Percentiles rank a stretch among this genome's conserved stretches.
Conservation (phyloP, 2,888 invertebrate species). For the Ypsolopha sequella region DNA sequence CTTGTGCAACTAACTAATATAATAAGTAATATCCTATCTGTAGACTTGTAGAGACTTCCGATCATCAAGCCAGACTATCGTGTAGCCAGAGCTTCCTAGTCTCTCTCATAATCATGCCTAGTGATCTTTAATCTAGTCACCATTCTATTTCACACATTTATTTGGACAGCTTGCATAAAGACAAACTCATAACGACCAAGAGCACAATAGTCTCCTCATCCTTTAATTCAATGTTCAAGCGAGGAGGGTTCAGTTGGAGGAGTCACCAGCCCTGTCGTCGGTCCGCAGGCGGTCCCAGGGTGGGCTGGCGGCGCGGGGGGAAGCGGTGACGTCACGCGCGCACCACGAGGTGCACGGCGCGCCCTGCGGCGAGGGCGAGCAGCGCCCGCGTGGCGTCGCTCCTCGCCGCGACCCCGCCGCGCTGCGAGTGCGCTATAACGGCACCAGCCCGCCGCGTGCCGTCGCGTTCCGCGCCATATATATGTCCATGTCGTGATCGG, state of each 20-base stretch:
- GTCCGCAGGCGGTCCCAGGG: conserved; percentile 10
- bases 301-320: conserved; percentile 9
- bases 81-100: too few relatives aligned
- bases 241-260: conserved; percentile 4
- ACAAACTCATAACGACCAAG: too few relatives aligned
- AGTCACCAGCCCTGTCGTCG: conserved; percentile 6
- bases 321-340: conserved; percentile 24
- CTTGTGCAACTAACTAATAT: not conserved
- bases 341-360: conserved; percentile 31
- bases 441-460: conserved; percentile 86
- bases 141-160: too few relatives aligned
- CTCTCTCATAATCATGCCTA: too few relatives aligned
- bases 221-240: too few relatives aligned
- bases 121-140: too few relatives aligned
- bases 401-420: conserved; percentile 20
- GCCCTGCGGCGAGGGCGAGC: conserved; percentile 25
- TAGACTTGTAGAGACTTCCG: too few relatives aligned
- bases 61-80: too few relatives aligned
- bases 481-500: conserved; percentile 96
- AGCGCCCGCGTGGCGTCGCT: conserved; percentile 18
- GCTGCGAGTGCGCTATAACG: conserved; percentile 72
- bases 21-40: not conserved
- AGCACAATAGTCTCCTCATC: too few relatives aligned
- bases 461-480: conserved; percentile 94
- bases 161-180: too few relatives aligned